Conservation (phyloP, 2,797 vertebrate genomes). For the Denticeps clupeoides region DNA sequence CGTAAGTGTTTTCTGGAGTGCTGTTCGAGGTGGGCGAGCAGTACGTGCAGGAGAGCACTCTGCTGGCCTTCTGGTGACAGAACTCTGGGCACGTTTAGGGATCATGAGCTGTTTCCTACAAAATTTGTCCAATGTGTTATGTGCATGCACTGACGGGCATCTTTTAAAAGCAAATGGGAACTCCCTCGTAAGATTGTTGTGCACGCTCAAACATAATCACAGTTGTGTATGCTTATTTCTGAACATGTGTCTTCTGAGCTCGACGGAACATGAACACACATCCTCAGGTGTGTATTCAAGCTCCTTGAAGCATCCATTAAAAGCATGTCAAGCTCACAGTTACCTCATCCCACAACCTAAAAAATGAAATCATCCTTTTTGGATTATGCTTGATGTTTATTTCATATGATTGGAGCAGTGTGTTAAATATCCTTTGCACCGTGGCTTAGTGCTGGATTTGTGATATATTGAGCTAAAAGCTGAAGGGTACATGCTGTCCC, state of each 20-base stretch:
- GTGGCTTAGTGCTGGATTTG: not conserved
- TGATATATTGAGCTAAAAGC: not conserved
- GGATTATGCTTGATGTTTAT: not conserved
- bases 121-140: too few relatives aligned
- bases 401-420: not conserved
- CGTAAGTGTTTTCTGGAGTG: constrained; percentile 25
- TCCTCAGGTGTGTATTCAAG: too few relatives aligned
- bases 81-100: not conserved
- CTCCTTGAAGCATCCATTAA: too few relatives aligned
- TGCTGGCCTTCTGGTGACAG: not conserved
- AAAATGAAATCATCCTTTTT: not conserved
- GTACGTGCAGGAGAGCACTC: not conserved
- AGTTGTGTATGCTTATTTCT: too few relatives aligned
- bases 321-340: too few relatives aligned
- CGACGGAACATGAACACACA: too few relatives aligned
- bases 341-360: too few relatives aligned
- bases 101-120: not conserved
- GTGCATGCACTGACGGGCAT: not conserved
- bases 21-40: constrained; percentile 1
- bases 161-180: too few relatives aligned
- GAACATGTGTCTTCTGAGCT: too few relatives aligned
- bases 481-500: not conserved
- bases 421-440: not conserved
- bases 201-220: too few relatives aligned
- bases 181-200: too few relatives aligned